phyloP scores from a whole-genome alignment of 2,113 vertebrate genomes.

The Mugil cephalus region DNA sequence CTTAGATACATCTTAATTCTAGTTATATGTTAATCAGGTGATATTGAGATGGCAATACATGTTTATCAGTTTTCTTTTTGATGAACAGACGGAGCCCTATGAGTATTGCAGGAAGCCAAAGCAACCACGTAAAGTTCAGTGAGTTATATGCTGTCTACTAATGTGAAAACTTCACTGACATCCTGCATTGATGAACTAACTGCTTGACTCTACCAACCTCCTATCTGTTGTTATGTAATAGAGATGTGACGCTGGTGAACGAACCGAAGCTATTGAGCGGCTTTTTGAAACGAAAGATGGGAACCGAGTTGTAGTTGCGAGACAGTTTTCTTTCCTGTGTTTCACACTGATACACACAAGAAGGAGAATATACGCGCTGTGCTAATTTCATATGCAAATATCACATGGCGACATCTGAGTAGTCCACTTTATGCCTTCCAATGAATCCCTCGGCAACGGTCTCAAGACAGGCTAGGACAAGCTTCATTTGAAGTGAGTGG shows the following conservation, averaged over 20 bases:
- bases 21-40: not conserved
- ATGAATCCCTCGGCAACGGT: no score
- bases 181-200: slow-evolving; percentile 28
- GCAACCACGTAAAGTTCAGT: not conserved
- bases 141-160: not conserved
- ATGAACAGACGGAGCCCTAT: not conserved
- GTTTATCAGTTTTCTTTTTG: not conserved
- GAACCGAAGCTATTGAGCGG: not conserved
- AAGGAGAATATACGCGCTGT: no score
- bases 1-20: not conserved
- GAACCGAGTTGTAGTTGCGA: no score
- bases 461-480: no score
- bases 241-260: no score
- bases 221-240: slow-evolving; percentile 43
- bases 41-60: not conserved
- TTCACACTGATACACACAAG: no score
- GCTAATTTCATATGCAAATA: no score
- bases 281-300: not conserved
- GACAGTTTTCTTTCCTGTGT: no score
- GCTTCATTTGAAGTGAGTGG: no score
- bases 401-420: no score
- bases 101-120: not conserved
- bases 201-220: slow-evolving; percentile 19
- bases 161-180: slow-evolving; percentile 1
- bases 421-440: no score